These are phyloP conservation scores for Origma solitaria DNA, from an alignment of 2,113 vertebrate genomes.

Conservation along the genomic window DNA sequence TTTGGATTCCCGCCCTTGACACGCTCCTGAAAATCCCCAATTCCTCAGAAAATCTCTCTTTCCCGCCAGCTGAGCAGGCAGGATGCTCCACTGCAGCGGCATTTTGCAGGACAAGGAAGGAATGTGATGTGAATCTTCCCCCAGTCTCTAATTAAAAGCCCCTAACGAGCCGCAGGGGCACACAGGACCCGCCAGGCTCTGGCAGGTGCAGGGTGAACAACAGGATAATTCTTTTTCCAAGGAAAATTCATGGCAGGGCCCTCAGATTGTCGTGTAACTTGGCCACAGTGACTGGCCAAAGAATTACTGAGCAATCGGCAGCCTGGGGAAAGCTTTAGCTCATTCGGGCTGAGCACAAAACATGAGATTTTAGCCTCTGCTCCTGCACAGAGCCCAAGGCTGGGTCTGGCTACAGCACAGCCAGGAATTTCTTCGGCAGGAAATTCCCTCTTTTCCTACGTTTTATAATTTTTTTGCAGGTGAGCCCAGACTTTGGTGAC, in stretches of 20 bases:
- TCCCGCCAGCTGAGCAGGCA: neutral
- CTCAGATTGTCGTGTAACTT: neutral
- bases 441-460: neutral
- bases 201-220: neutral
- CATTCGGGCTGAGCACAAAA: neutral
- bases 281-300: neutral
- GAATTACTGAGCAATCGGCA: neutral
- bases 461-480: neutral
- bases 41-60: neutral
- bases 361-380: neutral
- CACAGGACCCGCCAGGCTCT: neutral
- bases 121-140: neutral
- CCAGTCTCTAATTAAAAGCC: neutral
- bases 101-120: neutral
- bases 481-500: too few relatives aligned
- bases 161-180: neutral
- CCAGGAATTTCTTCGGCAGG: neutral
- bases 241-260: neutral
- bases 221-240: neutral
- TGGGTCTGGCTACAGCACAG: neutral
- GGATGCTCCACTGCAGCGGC: neutral
- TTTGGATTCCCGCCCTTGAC: neutral
- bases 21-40: neutral
- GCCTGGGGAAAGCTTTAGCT: neutral
- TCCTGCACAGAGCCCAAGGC: neutral